These are phyloP conservation scores for Chromis chromis DNA, from an alignment of 2,797 vertebrate genomes.

Conservation along the genomic window DNA sequence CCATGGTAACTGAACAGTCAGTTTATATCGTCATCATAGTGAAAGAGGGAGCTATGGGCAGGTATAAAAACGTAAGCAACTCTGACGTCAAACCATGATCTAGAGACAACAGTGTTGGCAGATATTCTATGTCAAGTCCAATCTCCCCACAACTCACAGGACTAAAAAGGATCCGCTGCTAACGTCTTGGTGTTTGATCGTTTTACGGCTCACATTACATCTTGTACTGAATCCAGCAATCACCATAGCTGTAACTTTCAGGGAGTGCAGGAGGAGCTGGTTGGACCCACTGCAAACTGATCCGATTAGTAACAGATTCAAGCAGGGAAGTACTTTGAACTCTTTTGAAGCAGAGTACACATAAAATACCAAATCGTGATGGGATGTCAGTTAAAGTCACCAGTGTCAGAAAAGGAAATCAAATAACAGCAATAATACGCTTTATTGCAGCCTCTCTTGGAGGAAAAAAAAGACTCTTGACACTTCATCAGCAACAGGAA, in stretches of 20 bases:
- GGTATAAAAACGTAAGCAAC: too few species aligned
- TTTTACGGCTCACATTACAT: background rate
- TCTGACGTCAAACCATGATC: too few species aligned
- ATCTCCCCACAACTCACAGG: background rate
- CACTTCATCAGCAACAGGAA: constrained; percentile 54
- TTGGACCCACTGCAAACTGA: constrained; percentile 29
- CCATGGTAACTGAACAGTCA: background rate
- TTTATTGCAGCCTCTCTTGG: constrained; percentile 28
- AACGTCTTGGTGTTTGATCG: background rate
- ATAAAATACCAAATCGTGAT: constrained; percentile 52
- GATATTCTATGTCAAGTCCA: too few species aligned
- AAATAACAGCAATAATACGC: constrained; percentile 43
- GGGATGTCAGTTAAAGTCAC: constrained; percentile 38
- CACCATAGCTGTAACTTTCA: background rate
- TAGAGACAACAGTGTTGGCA: too few species aligned
- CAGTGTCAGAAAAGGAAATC: constrained; percentile 18
- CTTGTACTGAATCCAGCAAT: background rate
- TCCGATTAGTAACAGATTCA: constrained; percentile 49
- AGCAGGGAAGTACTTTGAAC: constrained; percentile 21
- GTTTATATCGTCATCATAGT: background rate
- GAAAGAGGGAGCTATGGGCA: too few species aligned
- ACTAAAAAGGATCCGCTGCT: too few species aligned
- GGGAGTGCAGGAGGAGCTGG: background rate
- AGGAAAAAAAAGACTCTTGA: constrained; percentile 49
- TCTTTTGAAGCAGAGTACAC: constrained; percentile 46